Evolutionary conservation across 2,113 vertebrate genomes (phyloP).

Genomic region (Elachura formosa): DNA sequence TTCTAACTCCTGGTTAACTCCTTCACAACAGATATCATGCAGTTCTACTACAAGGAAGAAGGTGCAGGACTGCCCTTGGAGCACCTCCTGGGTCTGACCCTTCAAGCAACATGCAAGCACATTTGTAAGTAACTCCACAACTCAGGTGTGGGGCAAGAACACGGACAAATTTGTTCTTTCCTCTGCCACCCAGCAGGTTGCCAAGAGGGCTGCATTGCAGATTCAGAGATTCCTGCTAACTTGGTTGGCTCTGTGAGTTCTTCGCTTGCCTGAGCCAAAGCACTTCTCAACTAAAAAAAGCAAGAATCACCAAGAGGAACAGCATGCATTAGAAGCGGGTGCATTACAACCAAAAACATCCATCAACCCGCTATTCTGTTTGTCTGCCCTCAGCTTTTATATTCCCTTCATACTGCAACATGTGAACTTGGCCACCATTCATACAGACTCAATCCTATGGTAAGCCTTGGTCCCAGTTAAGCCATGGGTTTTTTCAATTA

Average conservation of each 20-base stretch:
- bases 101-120: neutral
- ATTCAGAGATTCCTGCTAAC: neutral
- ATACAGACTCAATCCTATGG: neutral
- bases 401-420: neutral
- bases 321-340: neutral
- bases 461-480: neutral
- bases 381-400: neutral
- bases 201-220: neutral
- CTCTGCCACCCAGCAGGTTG: neutral
- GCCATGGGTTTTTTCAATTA: neutral
- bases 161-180: neutral
- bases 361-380: neutral
- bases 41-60: neutral
- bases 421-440: neutral
- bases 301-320: neutral
- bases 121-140: neutral
- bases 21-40: neutral
- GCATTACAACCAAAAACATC: neutral
- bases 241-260: neutral
- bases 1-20: neutral
- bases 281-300: neutral
- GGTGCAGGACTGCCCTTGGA: neutral
- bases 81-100: neutral
- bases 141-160: neutral
- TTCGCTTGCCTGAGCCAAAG: neutral